phyloP scores from a whole-genome alignment of 2,888 invertebrate species.

The Synergus laeviventris region DNA sequence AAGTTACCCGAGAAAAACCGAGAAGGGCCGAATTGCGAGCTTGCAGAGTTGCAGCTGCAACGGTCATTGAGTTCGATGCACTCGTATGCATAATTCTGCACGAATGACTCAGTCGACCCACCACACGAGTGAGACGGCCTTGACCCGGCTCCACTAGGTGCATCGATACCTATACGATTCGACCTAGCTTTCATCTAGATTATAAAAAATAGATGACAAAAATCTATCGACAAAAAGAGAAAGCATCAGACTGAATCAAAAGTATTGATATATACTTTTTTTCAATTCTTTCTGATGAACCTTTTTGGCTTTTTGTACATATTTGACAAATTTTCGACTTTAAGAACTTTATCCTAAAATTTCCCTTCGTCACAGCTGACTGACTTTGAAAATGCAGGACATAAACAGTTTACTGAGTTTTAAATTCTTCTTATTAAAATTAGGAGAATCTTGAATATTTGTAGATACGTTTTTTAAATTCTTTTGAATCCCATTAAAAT shows the following conservation, averaged over 20 bases:
- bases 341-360: too few relatives aligned
- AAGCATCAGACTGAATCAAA: background rate
- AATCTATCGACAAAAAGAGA: background rate
- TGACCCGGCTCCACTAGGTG: conserved; percentile 73
- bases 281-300: background rate
- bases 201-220: conserved; percentile 5
- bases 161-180: conserved; percentile 66
- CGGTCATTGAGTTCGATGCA: conserved; percentile 75
- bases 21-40: conserved; percentile 51
- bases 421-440: too few relatives aligned
- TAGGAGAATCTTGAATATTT: too few relatives aligned
- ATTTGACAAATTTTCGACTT: too few relatives aligned
- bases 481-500: too few relatives aligned
- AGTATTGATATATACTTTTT: background rate
- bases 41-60: conserved; percentile 68
- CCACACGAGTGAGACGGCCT: conserved; percentile 70
- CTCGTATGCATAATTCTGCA: conserved; percentile 67
- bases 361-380: too few relatives aligned
- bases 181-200: conserved; percentile 47
- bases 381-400: too few relatives aligned
- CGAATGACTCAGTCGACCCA: conserved; percentile 71
- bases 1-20: conserved; percentile 60
- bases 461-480: too few relatives aligned
- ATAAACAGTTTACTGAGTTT: too few relatives aligned
- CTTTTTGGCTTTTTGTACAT: too few relatives aligned